phyloP scores from a whole-genome alignment of 2,797 vertebrate species.

The Carcharodon carcharias region DNA sequence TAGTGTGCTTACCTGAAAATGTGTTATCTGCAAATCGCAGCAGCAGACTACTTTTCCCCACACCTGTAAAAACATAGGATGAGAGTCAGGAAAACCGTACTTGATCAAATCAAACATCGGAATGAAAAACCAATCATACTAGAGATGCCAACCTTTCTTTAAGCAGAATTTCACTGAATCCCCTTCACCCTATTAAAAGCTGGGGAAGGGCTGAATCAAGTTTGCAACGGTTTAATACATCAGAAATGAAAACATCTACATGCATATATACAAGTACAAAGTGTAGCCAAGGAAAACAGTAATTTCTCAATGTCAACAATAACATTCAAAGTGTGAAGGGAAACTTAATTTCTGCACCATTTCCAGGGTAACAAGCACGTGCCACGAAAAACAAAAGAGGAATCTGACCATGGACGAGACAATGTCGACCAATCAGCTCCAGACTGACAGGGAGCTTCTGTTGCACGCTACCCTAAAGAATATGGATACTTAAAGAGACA shows the following conservation, averaged over 20 bases:
- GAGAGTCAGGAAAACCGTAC: background rate
- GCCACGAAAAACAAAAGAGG: background rate
- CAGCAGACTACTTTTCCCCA: constrained; percentile 97
- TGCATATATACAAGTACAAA: background rate
- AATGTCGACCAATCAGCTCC: background rate
- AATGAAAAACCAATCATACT: background rate
- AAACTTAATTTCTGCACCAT: background rate
- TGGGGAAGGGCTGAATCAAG: background rate
- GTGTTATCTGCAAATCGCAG: constrained; percentile 98
- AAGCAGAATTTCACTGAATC: background rate
- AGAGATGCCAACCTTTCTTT: background rate
- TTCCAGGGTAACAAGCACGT: background rate
- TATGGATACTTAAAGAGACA: background rate
- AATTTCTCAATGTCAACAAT: background rate
- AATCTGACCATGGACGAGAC: background rate
- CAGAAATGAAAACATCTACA: background rate
- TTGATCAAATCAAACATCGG: background rate
- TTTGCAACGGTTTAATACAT: background rate
- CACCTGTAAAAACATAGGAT: constrained; percentile 63
- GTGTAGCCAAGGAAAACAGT: background rate
- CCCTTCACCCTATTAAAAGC: background rate
- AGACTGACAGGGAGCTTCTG: background rate
- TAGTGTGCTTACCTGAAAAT: constrained; percentile 83
- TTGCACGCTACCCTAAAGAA: background rate
- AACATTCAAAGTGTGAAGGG: background rate